Evolutionary conservation across 1,140 invertebrate genomes (phyloP).

Genomic region (Oscheius sp.): DNA sequence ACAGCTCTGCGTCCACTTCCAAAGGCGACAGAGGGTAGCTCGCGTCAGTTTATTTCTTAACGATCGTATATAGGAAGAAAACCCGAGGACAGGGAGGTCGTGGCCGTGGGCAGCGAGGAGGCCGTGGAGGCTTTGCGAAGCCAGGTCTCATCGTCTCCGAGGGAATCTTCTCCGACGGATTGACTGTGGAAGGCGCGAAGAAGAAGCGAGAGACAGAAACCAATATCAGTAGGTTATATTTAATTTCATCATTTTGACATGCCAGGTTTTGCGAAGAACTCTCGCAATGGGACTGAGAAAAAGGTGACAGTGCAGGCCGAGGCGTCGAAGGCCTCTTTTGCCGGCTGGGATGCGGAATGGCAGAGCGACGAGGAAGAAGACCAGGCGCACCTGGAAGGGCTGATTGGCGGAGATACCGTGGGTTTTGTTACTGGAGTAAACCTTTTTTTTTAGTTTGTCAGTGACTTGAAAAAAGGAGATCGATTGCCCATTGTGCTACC

Average conservation of each 20-base stretch:
- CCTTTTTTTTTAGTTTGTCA: conserved; percentile 23
- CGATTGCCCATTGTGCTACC: conserved; percentile 25
- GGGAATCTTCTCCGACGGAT: neutral
- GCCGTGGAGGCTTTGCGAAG: neutral
- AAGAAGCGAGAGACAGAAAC: neutral
- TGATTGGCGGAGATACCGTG: neutral
- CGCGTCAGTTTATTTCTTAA: neutral
- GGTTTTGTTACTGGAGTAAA: neutral
- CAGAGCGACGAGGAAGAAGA: conserved; percentile 17
- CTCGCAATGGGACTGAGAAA: neutral
- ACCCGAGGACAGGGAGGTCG: neutral
- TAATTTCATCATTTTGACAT: neutral
- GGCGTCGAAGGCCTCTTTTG: neutral
- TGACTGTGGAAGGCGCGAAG: neutral
- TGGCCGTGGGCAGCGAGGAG: neutral
- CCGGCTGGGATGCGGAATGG: conserved; percentile 23
- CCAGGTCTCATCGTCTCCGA: neutral
- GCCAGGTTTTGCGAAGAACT: neutral
- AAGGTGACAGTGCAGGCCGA: neutral
- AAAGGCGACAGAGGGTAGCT: neutral
- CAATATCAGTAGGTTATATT: neutral
- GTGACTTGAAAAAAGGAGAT: conserved; percentile 11
- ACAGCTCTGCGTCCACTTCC: neutral
- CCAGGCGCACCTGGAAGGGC: neutral
- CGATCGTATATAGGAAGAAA: neutral